phyloP scores from a whole-genome alignment of 2,797 vertebrate genomes.

The Adelosebastes latens region DNA sequence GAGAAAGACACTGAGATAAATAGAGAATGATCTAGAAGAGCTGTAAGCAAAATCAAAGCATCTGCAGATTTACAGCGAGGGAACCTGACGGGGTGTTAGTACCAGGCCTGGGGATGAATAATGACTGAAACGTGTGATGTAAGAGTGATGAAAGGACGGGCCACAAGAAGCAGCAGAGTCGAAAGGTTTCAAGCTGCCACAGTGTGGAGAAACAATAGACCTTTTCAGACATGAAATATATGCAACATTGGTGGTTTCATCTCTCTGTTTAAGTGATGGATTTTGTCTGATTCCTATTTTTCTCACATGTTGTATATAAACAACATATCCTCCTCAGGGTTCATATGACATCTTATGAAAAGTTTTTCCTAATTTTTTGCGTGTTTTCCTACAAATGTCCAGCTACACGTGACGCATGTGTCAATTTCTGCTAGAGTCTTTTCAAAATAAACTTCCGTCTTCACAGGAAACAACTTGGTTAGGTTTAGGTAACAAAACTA shows the following conservation, averaged over 20 bases:
- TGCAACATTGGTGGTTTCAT: neutral
- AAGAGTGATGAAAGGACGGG: conserved; percentile 33
- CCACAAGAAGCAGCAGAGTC: neutral
- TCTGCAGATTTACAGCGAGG: conserved; percentile 19
- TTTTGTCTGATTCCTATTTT: neutral
- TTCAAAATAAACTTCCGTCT: too few relatives aligned
- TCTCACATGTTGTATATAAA: too few relatives aligned
- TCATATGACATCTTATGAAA: too few relatives aligned
- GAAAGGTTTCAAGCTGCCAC: neutral
- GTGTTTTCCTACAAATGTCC: too few relatives aligned
- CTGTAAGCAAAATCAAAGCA: conserved; percentile 32
- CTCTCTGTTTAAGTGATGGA: neutral
- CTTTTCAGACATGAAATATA: neutral
- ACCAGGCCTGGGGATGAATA: conserved; percentile 7
- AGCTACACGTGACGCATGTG: too few relatives aligned
- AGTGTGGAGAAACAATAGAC: neutral
- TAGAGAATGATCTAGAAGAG: neutral
- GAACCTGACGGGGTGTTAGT: neutral
- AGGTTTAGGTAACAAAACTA: too few relatives aligned
- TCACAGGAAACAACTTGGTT: too few relatives aligned
- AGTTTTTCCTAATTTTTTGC: too few relatives aligned
- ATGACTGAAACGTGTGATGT: conserved; percentile 20
- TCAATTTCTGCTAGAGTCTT: too few relatives aligned
- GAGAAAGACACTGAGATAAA: neutral
- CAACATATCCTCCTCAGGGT: too few relatives aligned